Base-by-base conservation (phyloP, 64 coral and sea anemone species). In the Dendrophyllia cribrosa region DNA sequence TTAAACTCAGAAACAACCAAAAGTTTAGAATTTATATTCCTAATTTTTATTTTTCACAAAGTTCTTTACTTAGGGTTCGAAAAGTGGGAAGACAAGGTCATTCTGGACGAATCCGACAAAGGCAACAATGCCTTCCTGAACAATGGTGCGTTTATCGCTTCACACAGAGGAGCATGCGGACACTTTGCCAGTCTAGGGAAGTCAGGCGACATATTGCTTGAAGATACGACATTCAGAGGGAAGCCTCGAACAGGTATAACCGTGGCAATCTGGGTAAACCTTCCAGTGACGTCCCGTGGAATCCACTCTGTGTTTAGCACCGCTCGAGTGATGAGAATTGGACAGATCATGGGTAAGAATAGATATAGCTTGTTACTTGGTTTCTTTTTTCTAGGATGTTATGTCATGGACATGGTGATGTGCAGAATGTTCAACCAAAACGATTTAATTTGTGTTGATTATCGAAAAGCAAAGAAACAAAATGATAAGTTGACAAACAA, bases 241-340 rank as follows among this genome's bases (percentile, higher is more conserved):
- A 97, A 97, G 78, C 95, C 95, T 16, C 71, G 82, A 13, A 81
- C 86, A 72, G 95, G 88, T 4, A 77, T 97, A 52, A 94, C 95
- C 2, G 90, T 97, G 20, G 92, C 95, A 76, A 48, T 70, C 5
- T 97, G 95, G 95, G 92, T 94, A 17, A 97, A 97, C 53, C 50
- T 97, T 43, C 79, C 82, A n/a, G 78, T 79, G 9, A 74, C 91
- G 2, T 70, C 95, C 15, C 82, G 87, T 53, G 95, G 95, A 10
- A 87, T 74, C 6, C 95, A 97, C 59, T 97, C 95, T 21, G 23
- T 97, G 8, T 97, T 97, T 20, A 97, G 95, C 58, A 97, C 95
- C 15, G 87, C 92, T 9, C 91, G 87, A 70, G 82, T 75, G 56
- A 59, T 87, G 21, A 91, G 74, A 69, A 83, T 66, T 43, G 75